Percentiles rank a stretch among this genome's conserved stretches.
Evolutionary conservation across 2,113 vertebrate genomes (phyloP).

Genomic region (Nycticryphes semicollaris): DNA sequence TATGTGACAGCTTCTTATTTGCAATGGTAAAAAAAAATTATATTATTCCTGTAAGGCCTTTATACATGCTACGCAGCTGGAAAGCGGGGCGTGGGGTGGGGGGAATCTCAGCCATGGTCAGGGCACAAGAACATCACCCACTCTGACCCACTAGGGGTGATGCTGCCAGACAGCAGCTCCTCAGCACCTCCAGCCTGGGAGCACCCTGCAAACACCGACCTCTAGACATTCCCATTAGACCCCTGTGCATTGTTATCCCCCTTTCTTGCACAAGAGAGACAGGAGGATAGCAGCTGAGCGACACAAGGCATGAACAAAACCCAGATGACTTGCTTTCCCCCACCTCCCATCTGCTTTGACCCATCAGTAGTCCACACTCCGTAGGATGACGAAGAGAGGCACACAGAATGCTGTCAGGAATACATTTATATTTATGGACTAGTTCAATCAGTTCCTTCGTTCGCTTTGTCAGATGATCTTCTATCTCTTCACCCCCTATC

Average conservation of each 20-base stretch:
- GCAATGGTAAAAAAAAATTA: neutral
- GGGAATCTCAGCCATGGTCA: neutral
- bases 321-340: neutral
- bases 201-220: neutral
- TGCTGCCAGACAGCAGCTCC: neutral
- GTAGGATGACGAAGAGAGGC: neutral
- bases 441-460: neutral
- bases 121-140: neutral
- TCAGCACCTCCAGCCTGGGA: neutral
- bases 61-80: neutral
- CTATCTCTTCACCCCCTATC: neutral
- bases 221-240: neutral
- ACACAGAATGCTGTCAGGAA: neutral
- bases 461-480: constrained; percentile 6
- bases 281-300: neutral
- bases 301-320: neutral
- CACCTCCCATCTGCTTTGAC: neutral
- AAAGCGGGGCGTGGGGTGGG: neutral
- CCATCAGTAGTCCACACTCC: neutral
- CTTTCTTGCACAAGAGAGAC: neutral
- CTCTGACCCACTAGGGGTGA: neutral
- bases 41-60: neutral
- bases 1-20: neutral
- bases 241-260: neutral
- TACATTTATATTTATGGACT: neutral